Conservation (phyloP, 2,888 invertebrate genomes). For the Lordiphosa fenestrarum region DNA sequence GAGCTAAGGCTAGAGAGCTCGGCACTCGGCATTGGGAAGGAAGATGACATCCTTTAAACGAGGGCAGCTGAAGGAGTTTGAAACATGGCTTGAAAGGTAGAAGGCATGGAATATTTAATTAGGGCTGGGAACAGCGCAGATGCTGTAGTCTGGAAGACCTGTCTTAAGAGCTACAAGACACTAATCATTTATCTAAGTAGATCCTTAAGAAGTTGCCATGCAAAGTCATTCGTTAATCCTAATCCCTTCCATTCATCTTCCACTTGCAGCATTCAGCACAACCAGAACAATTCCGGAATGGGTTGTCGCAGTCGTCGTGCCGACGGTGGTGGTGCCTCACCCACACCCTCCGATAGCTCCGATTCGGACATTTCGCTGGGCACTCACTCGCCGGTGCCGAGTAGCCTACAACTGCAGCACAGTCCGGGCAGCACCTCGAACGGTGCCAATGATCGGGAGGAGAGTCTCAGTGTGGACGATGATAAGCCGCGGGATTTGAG, state of each 20-base stretch:
- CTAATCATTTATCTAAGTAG: too few species aligned
- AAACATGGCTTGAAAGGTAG: too few species aligned
- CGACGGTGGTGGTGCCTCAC: conserved; percentile 78
- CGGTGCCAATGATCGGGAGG: conserved; percentile 79
- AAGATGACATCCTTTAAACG: too few species aligned
- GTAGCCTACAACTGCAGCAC: conserved; percentile 79
- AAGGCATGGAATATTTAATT: too few species aligned
- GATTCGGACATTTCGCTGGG: conserved; percentile 81
- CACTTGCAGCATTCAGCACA: conserved; percentile 77
- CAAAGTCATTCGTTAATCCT: not conserved
- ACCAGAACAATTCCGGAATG: conserved; percentile 78
- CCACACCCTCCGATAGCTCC: conserved; percentile 79
- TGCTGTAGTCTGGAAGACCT: too few species aligned
- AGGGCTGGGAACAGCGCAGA: too few species aligned
- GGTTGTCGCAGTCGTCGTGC: conserved; percentile 76
- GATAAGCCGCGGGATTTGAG: conserved; percentile 79
- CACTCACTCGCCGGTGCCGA: conserved; percentile 80
- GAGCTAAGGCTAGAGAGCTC: too few species aligned
- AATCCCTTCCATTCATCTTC: conserved; percentile 8
- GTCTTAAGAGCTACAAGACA: too few species aligned
- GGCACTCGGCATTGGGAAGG: too few species aligned
- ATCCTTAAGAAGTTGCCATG: too few species aligned
- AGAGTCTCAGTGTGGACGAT: conserved; percentile 78
- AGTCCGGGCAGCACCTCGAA: conserved; percentile 80
- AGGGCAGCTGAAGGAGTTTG: too few species aligned